phyloP scores from a whole-genome alignment of 2,888 invertebrate species.

The Sinotaia quadrata region DNA sequence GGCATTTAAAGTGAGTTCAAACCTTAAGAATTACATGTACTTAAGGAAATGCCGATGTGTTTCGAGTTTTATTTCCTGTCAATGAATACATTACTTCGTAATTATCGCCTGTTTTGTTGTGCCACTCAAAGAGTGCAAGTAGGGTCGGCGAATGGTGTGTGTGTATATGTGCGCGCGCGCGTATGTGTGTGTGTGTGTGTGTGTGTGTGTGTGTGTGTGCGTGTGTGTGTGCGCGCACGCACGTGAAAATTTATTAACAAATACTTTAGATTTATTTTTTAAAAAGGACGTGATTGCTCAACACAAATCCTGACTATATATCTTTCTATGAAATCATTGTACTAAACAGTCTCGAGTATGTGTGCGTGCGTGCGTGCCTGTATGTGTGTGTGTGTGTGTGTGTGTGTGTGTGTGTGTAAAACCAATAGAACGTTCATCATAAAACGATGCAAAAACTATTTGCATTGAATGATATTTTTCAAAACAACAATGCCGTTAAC shows the following conservation, averaged over 20 bases:
- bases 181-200: constrained; percentile 11
- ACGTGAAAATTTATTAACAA: background rate
- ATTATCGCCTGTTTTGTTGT: background rate
- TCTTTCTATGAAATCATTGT: background rate
- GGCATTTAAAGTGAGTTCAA: too few species aligned
- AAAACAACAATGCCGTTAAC: too few species aligned
- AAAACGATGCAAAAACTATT: too few species aligned
- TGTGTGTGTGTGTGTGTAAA: background rate
- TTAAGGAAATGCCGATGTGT: too few species aligned
- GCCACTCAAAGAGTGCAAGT: background rate
- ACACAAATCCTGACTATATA: too few species aligned
- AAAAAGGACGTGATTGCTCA: too few species aligned
- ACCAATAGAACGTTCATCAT: too few species aligned
- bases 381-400: constrained; percentile 16
- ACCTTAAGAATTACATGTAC: too few species aligned
- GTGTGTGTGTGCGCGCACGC: background rate
- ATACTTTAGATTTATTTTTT: too few species aligned
- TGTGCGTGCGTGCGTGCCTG: constrained; percentile 4
- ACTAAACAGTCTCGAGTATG: background rate
- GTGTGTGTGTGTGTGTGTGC: constrained; percentile 13
- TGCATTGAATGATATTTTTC: too few species aligned
- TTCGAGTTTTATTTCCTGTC: too few species aligned
- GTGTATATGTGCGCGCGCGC: background rate
- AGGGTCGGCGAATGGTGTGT: constrained; percentile 1
- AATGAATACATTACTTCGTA: too few species aligned